Evolutionary conservation across 1,140 invertebrate species (phyloP).

Genomic region (Notospermus geniculatus): DNA sequence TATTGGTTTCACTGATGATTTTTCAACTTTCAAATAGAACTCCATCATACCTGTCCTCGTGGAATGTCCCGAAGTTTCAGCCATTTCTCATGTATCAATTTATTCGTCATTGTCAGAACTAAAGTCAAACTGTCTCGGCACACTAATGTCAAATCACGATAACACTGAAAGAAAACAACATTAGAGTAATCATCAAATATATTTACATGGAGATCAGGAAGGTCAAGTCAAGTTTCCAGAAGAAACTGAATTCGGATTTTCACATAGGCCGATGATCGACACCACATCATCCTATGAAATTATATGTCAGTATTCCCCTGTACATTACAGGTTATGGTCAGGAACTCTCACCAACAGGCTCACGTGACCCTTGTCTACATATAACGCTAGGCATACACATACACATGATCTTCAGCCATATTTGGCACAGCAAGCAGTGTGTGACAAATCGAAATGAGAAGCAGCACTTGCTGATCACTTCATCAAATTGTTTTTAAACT

Average conservation of each 20-base stretch:
- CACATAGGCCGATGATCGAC: too few relatives aligned
- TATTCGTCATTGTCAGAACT: slow-evolving; percentile 76
- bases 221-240: background rate
- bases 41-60: slow-evolving; percentile 64
- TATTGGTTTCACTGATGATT: background rate
- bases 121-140: slow-evolving; percentile 82
- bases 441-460: too few relatives aligned
- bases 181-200: background rate
- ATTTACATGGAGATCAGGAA: too few relatives aligned
- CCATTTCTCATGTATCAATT: slow-evolving; percentile 86
- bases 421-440: too few relatives aligned
- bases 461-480: too few relatives aligned
- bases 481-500: too few relatives aligned
- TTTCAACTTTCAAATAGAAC: background rate
- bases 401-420: too few relatives aligned
- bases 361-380: too few relatives aligned
- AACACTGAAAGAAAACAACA: slow-evolving; percentile 63
- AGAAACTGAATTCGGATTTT: background rate
- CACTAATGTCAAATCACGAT: slow-evolving; percentile 85
- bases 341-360: too few relatives aligned
- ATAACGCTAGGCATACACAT: too few relatives aligned
- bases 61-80: slow-evolving; percentile 77
- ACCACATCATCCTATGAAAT: too few relatives aligned
- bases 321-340: background rate
- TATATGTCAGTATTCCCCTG: background rate